phyloP scores from a whole-genome alignment of 2,797 vertebrate species.

The Spinibarbus caldwelli region DNA sequence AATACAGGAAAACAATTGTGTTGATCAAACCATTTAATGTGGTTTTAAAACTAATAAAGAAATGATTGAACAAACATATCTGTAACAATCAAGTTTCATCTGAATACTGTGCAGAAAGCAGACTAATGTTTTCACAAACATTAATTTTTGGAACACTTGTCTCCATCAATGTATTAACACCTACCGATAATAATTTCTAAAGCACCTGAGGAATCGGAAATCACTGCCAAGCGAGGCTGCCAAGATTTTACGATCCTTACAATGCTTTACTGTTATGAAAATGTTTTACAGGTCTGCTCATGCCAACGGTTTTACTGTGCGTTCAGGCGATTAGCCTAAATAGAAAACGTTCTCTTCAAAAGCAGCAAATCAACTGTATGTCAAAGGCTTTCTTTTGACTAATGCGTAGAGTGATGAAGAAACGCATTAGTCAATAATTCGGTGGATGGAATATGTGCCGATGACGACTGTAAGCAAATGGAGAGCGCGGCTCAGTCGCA shows the following conservation, averaged over 20 bases:
- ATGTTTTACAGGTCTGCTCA: conserved; percentile 47
- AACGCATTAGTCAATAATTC: not conserved
- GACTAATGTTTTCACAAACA: not conserved
- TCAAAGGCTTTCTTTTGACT: not conserved
- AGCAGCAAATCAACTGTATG: conserved; percentile 23
- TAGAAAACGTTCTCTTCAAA: conserved; percentile 10
- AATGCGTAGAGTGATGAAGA: not conserved
- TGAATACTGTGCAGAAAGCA: not conserved
- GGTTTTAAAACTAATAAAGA: not conserved
- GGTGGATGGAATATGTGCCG: conserved; percentile 10
- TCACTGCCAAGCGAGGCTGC: conserved; percentile 22
- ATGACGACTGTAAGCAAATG: not conserved
- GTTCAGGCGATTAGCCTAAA: too few relatives aligned
- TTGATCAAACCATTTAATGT: not conserved
- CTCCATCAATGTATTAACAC: conserved; percentile 11
- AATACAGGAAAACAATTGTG: not conserved
- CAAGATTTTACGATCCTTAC: conserved; percentile 33
- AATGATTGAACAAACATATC: not conserved
- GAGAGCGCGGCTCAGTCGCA: too few relatives aligned
- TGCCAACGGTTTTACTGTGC: conserved; percentile 30
- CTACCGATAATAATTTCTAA: conserved; percentile 34
- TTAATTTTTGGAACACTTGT: not conserved
- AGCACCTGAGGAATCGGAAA: conserved; percentile 18
- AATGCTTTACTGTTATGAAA: conserved; percentile 50
- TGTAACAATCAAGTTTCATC: not conserved